phyloP scores from a whole-genome alignment of 2,113 vertebrate species.

The Odobenus rosmarus region DNA sequence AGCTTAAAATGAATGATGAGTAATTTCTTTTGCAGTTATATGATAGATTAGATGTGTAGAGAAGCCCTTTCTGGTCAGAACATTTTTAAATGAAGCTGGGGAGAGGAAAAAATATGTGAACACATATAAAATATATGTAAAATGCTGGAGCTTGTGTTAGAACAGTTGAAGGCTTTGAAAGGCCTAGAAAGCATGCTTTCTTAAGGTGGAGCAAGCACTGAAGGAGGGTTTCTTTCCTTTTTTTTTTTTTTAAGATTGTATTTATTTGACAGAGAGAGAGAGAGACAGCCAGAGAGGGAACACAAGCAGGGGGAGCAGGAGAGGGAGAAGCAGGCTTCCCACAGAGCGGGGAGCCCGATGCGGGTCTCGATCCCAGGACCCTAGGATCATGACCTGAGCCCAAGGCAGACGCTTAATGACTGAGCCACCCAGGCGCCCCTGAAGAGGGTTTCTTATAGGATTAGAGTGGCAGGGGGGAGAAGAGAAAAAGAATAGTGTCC shows the following conservation, averaged over 20 bases:
- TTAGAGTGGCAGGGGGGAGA: not conserved
- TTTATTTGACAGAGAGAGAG: no score
- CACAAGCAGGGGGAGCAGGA: no score
- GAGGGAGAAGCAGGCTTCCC: no score
- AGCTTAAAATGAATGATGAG: conserved; percentile 20
- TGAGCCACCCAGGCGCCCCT: no score
- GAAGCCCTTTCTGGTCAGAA: not conserved
- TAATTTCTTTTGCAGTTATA: not conserved
- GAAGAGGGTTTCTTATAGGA: not conserved
- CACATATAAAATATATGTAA: not conserved
- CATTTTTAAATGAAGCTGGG: not conserved
- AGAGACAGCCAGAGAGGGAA: no score
- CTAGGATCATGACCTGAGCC: no score
- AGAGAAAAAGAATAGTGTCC: not conserved
- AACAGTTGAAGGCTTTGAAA: not conserved
- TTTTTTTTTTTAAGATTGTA: no score
- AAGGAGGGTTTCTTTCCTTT: not conserved
- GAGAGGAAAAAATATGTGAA: not conserved
- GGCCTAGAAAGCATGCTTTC: not conserved
- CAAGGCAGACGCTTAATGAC: no score
- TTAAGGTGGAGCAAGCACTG: not conserved
- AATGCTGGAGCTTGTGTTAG: not conserved
- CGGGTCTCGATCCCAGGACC: no score
- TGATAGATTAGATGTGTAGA: not conserved
- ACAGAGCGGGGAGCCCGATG: no score